Evolutionary conservation across 2,113 vertebrate genomes (phyloP), one percentile per base, ranked within the genome.

Genomic region (Macheiramphus alcinus): DNA sequence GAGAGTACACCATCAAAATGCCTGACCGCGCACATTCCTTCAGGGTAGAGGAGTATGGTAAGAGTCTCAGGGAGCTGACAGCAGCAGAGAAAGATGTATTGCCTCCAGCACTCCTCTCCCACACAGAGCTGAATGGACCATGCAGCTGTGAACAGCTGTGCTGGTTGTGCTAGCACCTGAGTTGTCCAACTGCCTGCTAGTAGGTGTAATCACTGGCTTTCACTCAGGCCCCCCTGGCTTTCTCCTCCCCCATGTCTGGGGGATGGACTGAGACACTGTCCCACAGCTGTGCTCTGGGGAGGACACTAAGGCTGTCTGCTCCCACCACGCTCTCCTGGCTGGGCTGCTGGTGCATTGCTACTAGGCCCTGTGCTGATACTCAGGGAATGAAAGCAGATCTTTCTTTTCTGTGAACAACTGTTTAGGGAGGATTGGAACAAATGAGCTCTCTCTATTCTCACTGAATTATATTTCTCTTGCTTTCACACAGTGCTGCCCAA

Each of bases 41-140:
- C 91, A 83, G 70, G 63, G 96, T 97, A 10, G 94, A 97, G 59
- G 95, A 97, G 80, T 96, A 97, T 66, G 97, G 97, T 97, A 93
- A 96, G 91, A 55, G 34, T 13, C 56, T 72, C 42, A 31, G 76
- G 36, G 25, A 50, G 36, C 34, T 73, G 48, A 32, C 2, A 7
- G 34, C 34, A 90, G 63, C 47, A 91, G 56, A 58, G 48, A 38
- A 56, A 47, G 26, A 21, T 26, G 8, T 53, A 12, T 45, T 75
- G 9, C 36, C 23, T 73, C 34, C 55, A 61, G 29, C 7, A 8
- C 3, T 2, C 0, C 2, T 23, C 43, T 40, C 13, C 13, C n/a
- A 13, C 23, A 21, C 11, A 21, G 43, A 45, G 17, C 0, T 80
- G 76, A 43, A 34, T 5, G 23, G 40, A 20, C 65, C 38, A 8